phyloP scores from a whole-genome alignment of 2,797 vertebrate species.

The Pseudochirops cupreus region DNA sequence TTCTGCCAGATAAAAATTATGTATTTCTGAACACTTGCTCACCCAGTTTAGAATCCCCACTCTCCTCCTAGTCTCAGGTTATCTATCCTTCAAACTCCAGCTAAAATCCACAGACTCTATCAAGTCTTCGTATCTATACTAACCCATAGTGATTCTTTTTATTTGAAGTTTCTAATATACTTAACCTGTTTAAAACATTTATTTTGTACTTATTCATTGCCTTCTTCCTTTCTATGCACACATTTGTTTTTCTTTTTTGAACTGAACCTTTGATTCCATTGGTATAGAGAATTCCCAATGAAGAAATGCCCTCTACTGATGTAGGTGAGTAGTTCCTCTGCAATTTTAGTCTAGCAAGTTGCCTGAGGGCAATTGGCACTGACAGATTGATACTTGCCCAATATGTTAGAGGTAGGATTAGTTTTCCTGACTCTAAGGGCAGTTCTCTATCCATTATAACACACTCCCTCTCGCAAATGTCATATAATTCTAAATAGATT shows the following conservation, averaged over 20 bases:
- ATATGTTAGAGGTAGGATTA: not conserved
- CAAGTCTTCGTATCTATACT: not conserved
- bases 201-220: not conserved
- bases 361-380: not conserved
- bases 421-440: not conserved
- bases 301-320: not conserved
- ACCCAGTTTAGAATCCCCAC: not conserved
- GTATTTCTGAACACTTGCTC: not conserved
- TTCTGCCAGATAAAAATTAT: not conserved
- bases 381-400: not conserved
- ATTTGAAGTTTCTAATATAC: not conserved
- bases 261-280: not conserved
- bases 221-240: not conserved
- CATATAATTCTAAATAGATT: not conserved
- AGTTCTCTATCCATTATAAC: not conserved
- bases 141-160: not conserved
- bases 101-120: not conserved
- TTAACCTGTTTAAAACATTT: not conserved
- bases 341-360: not conserved
- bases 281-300: not conserved
- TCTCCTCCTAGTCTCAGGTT: not conserved
- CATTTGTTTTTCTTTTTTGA: not conserved
- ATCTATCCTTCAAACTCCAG: not conserved
- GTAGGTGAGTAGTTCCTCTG: not conserved
- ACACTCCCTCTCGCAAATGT: not conserved